Conservation (phyloP, 2,797 vertebrate species). For the Acrossocheilus wenchowensis region DNA sequence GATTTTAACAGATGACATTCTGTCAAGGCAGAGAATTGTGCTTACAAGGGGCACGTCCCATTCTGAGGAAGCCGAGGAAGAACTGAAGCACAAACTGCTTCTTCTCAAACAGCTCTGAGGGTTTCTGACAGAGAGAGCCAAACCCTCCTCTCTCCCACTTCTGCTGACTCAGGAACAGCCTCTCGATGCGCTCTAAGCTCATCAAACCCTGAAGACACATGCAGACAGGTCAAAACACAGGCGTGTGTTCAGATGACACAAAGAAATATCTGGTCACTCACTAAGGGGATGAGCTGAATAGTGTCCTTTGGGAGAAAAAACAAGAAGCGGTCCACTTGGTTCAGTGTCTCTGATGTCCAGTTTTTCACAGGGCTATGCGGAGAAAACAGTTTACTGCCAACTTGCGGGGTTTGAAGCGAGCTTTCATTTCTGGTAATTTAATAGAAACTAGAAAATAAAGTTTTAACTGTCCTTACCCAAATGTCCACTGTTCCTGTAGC, state of each 20-base stretch:
- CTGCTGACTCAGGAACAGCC: slow-evolving; percentile 76
- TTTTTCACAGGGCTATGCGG: slow-evolving; percentile 66
- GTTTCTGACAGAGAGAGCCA: slow-evolving; percentile 68
- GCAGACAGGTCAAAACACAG: slow-evolving; percentile 28
- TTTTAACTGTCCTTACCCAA: slow-evolving; percentile 72
- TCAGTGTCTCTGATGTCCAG: slow-evolving; percentile 76
- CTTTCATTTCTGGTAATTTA: neutral
- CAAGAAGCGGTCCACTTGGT: slow-evolving; percentile 76
- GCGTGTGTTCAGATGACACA: neutral
- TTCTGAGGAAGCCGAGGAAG: slow-evolving; percentile 77
- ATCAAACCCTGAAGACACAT: slow-evolving; percentile 71
- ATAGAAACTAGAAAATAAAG: neutral
- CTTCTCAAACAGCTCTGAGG: slow-evolving; percentile 64
- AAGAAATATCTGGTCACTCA: slow-evolving; percentile 58
- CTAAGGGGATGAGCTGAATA: slow-evolving; percentile 74
- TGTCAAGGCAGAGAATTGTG: slow-evolving; percentile 7
- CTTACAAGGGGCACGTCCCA: slow-evolving; percentile 67
- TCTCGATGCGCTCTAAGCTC: slow-evolving; percentile 77
- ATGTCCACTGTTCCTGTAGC: slow-evolving; percentile 70
- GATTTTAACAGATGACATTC: neutral
- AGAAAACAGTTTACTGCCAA: slow-evolving; percentile 30
- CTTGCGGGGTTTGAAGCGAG: neutral
- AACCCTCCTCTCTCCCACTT: slow-evolving; percentile 73
- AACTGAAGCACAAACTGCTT: slow-evolving; percentile 80
- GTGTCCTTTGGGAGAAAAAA: slow-evolving; percentile 75